phyloP scores from a whole-genome alignment of 1,140 invertebrate genomes.

The Drosophila obscura region DNA sequence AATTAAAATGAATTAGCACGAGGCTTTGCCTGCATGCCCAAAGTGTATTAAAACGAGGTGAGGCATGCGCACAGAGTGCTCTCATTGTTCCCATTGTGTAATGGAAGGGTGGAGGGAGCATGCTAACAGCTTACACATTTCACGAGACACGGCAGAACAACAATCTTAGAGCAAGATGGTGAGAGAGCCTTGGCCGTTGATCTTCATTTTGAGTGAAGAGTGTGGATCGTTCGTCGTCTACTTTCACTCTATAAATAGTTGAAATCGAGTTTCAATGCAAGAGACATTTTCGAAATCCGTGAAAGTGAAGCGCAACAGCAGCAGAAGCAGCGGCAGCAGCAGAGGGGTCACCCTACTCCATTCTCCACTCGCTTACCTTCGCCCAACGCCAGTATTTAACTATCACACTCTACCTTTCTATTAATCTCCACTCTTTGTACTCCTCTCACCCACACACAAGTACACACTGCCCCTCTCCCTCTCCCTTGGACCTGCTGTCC shows the following conservation, averaged over 20 bases:
- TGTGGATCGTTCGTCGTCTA: constrained; percentile 29
- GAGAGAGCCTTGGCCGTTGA: not conserved
- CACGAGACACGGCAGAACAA: not conserved
- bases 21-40: constrained; percentile 44
- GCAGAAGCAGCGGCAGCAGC: too few species aligned
- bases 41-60: too few species aligned
- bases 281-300: constrained; percentile 60
- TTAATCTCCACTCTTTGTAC: not conserved
- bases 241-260: constrained; percentile 76
- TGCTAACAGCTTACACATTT: not conserved
- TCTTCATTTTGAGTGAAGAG: constrained; percentile 16
- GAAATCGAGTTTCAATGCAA: constrained; percentile 66
- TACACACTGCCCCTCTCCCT: too few species aligned
- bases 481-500: not conserved
- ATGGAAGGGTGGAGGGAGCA: too few species aligned
- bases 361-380: too few species aligned
- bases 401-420: not conserved
- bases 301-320: constrained; percentile 49
- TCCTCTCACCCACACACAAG: constrained; percentile 3
- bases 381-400: not conserved
- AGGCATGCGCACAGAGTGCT: not conserved
- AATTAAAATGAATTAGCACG: constrained; percentile 70
- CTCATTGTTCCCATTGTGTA: constrained; percentile 2
- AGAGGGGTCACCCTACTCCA: constrained; percentile 14
- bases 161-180: not conserved